Conservation (phyloP, 2,797 vertebrate species). For the Ficedula albicollis region DNA sequence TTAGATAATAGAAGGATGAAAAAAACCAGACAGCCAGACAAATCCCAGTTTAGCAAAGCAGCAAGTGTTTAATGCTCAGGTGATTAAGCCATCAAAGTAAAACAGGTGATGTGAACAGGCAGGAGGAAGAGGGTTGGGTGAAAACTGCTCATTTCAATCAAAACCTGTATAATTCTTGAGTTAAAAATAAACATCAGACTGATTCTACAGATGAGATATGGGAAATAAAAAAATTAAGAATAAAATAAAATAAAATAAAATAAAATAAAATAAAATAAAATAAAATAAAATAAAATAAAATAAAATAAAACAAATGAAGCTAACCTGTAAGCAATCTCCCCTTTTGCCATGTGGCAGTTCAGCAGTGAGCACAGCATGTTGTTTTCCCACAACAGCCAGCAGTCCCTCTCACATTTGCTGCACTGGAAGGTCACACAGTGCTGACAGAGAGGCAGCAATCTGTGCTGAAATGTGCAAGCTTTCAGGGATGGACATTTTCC, state of each 20-base stretch:
- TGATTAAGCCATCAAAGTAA: background rate
- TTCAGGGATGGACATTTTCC: background rate
- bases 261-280: background rate
- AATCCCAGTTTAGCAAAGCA: background rate
- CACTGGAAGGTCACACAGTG: background rate
- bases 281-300: too few relatives aligned
- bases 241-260: too few relatives aligned
- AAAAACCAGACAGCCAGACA: background rate
- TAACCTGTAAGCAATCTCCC: background rate
- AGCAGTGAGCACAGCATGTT: fast-evolving
- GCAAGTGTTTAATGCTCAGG: fast-evolving
- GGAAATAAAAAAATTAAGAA: background rate
- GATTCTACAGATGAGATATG: background rate
- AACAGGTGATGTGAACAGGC: background rate
- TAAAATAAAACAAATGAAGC: too few relatives aligned
- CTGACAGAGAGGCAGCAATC: background rate
- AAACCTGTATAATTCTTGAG: background rate
- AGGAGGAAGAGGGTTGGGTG: background rate
- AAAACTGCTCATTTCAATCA: background rate
- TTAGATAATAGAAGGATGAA: background rate
- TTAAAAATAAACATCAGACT: too few relatives aligned
- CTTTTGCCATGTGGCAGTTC: background rate
- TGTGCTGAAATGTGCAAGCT: background rate
- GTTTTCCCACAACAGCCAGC: background rate
- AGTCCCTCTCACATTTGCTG: background rate